Base-by-base conservation (phyloP, 2,113 vertebrate species). In the Gadus chalcogrammus region DNA sequence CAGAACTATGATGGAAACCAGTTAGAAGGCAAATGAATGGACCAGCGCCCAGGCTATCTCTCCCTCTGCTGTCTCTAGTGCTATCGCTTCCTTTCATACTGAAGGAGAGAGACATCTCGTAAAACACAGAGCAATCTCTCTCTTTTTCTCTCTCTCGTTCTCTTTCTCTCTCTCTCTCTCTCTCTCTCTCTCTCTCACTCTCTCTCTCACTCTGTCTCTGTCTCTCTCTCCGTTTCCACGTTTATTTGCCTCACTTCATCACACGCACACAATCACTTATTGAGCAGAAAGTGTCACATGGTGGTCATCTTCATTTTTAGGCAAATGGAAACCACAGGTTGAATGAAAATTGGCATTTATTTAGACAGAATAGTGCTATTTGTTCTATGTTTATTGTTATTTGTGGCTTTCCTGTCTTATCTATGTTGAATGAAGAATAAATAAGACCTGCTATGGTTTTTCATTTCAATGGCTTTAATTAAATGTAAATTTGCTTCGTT, bases 81-180 rank as follows among this genome's bases (percentile, higher is more conserved):
- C 18, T 62, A 22, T 62, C 18, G 11, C 61, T 22, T 5, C 22
- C 61, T 24, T 4, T 63, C 61, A 48, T 48, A 48, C 42, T 48
- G 42, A 13, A 48, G 42, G 42, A 48, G 42, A 48, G 42, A 48
- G 42, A 48, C 42, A 48, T 48, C 42, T 48, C 42, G 42, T 48
- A 48, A 48, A 48, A 48, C 42, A 48, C 42, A 48, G 38, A 42
- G 42, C 7, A 48, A 48, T 48, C 42, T 48, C 42, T 48, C 42
- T 48, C 8, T 6, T 15, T 52, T 13, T 20, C n/a, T 62, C n/a
- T n/a, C n/a, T n/a, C 53, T 16, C 48, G 24, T 58, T 52, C 42
- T 73, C 61, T 65, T 17, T 58, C 1, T 62, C n/a, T 62, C 53
- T 16, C 60, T 48, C 38, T 52, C 42, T 73, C 61, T 65, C 22